Percentiles rank a stretch among this genome's conserved stretches.
phyloP scores from a whole-genome alignment of 2,797 vertebrate genomes.

The Oreochromis grahami region DNA sequence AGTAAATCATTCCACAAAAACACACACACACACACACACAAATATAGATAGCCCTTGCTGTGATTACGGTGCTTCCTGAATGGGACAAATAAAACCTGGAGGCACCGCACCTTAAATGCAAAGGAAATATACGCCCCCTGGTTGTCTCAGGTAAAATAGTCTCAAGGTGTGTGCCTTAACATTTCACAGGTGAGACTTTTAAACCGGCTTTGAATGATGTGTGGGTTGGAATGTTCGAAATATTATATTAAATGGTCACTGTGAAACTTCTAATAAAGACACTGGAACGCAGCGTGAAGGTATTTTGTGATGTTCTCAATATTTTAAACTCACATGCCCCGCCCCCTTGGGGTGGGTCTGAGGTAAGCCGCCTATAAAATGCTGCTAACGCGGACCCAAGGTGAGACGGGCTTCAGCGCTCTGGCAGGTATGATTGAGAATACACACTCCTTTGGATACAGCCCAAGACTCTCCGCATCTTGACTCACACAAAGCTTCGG shows the following conservation, averaged over 20 bases:
- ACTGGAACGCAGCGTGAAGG: not conserved
- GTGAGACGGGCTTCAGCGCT: constrained; percentile 41
- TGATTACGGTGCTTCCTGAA: not conserved
- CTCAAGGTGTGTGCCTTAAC: constrained; percentile 10
- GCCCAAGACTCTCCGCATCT: not conserved
- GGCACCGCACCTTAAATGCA: constrained; percentile 26
- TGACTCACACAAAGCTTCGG: not conserved
- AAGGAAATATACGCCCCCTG: constrained; percentile 77
- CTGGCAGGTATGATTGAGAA: constrained; percentile 35
- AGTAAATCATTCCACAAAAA: not conserved
- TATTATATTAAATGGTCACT: not conserved
- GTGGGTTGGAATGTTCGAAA: not conserved
- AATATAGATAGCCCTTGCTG: not conserved
- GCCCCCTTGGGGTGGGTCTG: constrained; percentile 70
- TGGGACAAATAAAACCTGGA: not conserved
- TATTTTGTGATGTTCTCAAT: not conserved
- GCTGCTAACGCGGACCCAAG: constrained; percentile 36
- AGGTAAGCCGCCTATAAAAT: constrained; percentile 74
- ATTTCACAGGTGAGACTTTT: constrained; percentile 35
- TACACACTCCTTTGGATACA: not conserved
- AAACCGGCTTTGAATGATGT: not conserved
- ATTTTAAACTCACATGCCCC: constrained; percentile 41
- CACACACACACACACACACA: not conserved
- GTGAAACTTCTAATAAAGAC: not conserved
- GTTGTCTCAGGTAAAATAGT: constrained; percentile 66